Percentiles rank a stretch among this genome's conserved stretches.
Evolutionary conservation across 2,797 vertebrate species (phyloP).

Genomic region (Acanthiza pusilla): DNA sequence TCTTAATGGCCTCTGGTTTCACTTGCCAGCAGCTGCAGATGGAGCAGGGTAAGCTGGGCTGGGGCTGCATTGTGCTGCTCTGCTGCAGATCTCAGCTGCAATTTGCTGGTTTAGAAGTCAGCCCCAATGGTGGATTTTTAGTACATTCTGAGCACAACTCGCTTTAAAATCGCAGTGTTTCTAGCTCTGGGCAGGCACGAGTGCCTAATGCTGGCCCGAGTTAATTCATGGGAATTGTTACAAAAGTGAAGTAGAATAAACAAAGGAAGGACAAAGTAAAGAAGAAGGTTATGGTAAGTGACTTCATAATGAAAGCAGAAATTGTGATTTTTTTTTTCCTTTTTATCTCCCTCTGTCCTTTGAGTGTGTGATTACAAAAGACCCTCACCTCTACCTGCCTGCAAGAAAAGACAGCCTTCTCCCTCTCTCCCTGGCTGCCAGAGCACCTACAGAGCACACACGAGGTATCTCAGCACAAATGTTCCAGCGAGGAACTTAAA

Average conservation of each 20-base stretch:
- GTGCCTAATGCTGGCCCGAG: background rate
- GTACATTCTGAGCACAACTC: background rate
- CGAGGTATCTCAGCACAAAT: background rate
- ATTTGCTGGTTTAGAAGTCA: background rate
- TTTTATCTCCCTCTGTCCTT: background rate
- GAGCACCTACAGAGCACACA: background rate
- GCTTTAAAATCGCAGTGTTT: background rate
- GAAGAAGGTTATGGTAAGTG: background rate
- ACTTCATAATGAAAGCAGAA: background rate
- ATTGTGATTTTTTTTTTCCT: background rate
- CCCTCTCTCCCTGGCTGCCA: background rate
- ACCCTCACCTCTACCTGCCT: background rate
- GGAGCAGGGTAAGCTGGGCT: slow-evolving; percentile 43
- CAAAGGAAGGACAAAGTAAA: background rate
- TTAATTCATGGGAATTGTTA: background rate
- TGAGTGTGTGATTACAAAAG: background rate
- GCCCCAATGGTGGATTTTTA: background rate
- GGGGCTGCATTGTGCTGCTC: background rate
- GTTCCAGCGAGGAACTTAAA: background rate
- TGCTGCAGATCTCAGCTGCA: slow-evolving; percentile 30
- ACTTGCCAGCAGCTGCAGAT: slow-evolving; percentile 66
- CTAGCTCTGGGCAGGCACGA: background rate
- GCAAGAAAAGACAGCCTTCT: background rate
- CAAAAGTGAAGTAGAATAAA: background rate
- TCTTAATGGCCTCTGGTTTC: slow-evolving; percentile 57